Base-by-base conservation (phyloP, 2,888 invertebrate genomes). In the Teleogryllus oceanicus region DNA sequence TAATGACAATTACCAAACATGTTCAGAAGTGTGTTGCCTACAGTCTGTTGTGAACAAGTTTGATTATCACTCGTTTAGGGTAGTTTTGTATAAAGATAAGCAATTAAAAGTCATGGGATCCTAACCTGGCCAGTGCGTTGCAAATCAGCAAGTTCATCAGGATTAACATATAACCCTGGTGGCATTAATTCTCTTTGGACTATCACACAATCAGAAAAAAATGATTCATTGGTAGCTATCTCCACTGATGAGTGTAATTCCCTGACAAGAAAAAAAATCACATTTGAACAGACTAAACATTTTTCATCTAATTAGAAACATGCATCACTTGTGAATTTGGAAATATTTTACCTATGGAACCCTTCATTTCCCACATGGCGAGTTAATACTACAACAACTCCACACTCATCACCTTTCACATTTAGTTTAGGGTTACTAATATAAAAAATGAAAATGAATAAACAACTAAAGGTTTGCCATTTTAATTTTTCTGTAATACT, bases 221-320 rank as follows among this genome's bases (percentile, higher is more conserved):
- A 83, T n/a, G 82, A 80, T 74, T 81, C 77, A 49, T 82, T 82
- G 82, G 84, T 83, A 20, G 83, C 83, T 74, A 87, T 85, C 84
- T 89, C 89, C 16, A 89, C 84, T 13, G 88, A 84, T 86, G 89
- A 89, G 81, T 87, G 85, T 75, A 89, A 84, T 81, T 88, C 87
- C 79, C 88, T 88, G 82, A 20, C 37, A 62, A 62, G 50, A 80
- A 79, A 78, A 80, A 77, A 74, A 81, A n/a, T 37, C 74, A 37
- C 13, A 21, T 75, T 3, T 76, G 16, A 62, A 8, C 62, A 62
- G 62, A n/a, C 10, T 62, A n/a, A 10, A 8, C n/a, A 62, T n/a
- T 18, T n/a, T 62, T 18, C 62, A 62, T 62, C n/a, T 16, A 12
- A 12, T 62, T 18, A 18, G 16, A 62, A 62, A 62, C 2, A 37